Evolutionary conservation across 2,113 vertebrate species (phyloP).

Genomic region (rat (Rattus norvegicus)): DNA sequence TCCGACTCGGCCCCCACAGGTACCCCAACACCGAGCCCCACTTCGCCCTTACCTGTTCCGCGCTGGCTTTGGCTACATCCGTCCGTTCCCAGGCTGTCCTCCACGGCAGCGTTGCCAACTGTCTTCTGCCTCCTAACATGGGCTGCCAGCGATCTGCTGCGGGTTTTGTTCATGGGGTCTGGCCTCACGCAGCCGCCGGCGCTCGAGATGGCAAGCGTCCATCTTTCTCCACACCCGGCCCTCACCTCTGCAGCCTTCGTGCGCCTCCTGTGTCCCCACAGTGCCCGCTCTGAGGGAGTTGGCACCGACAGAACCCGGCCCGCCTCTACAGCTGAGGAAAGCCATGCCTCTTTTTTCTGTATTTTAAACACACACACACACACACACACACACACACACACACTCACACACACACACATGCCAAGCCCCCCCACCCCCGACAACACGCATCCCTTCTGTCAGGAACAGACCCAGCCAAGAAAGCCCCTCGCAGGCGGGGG

Average conservation of each 20-base stretch:
- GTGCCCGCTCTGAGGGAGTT: slow-evolving; percentile 84
- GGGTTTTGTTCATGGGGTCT: slow-evolving; percentile 72
- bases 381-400: not conserved
- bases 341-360: slow-evolving; percentile 47
- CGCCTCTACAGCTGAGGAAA: slow-evolving; percentile 84
- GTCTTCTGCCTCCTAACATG: slow-evolving; percentile 53
- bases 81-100: slow-evolving; percentile 71
- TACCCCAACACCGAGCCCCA: not conserved
- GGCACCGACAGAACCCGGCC: slow-evolving; percentile 81
- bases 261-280: slow-evolving; percentile 80
- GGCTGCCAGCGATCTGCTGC: slow-evolving; percentile 71
- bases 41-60: slow-evolving; percentile 42
- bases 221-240: slow-evolving; percentile 76
- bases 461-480: slow-evolving; percentile 81
- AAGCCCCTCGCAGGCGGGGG: slow-evolving; percentile 63
- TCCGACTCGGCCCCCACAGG: not conserved
- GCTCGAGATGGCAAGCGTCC: slow-evolving; percentile 86
- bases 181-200: slow-evolving; percentile 83
- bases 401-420: slow-evolving; percentile 64
- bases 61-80: slow-evolving; percentile 25
- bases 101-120: slow-evolving; percentile 73
- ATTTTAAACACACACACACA: slow-evolving; percentile 63
- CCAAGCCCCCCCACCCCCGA: slow-evolving; percentile 70
- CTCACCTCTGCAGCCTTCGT: slow-evolving; percentile 76
- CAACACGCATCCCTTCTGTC: slow-evolving; percentile 83